Evolutionary conservation across 2,888 invertebrate genomes (phyloP), one percentile per base, ranked within the genome.

Genomic region (Trisateles emortualis): DNA sequence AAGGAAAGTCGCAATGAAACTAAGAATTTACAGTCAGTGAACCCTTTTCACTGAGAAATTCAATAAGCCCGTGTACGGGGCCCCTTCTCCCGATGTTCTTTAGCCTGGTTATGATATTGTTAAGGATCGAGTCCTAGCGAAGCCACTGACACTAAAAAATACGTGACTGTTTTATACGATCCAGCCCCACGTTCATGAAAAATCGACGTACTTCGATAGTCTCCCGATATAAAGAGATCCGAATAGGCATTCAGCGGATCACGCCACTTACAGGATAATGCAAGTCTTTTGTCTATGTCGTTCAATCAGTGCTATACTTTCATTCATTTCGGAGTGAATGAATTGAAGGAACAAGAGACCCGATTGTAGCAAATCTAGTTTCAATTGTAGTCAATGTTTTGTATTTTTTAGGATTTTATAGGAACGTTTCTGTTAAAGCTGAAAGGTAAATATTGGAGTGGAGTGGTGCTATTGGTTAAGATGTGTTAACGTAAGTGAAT

Each of bases 121-220:
- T 79, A 83, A 79, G 76, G 72, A 76, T 68, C 72, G 59, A 59
- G 71, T 70, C 76, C 78, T 72, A 67, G 64, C 70, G 64, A 76
- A 78, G 77, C 79, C 81, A 83, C 83, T 71, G 82, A 79, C 81
- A 83, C 83, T 84, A 83, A 84, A 81, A 81, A 77, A 76, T 81
- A 87, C 86, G 87, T 87, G 87, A 86, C 87, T 79, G 80, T 80
- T 84, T 84, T 87, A 77, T 80, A 72, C 72, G 78, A 84, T 80
- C 64, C 70, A 68, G 71, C 62, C 64, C 63, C 61, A 69, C 66
- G 67, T 63, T 74, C 69, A 68, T 79, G 79, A 84, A 79, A 84
- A 83, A 85, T 83, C 72, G 81, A 52, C 67, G 54, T 59, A 61
- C 71, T 68, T 70, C 67, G 79, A 83, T 81, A 79, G 80, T 77